Percentiles rank a stretch among this genome's conserved stretches.
These are phyloP conservation scores for Coregonus suidteri DNA, from an alignment of 2,797 vertebrate genomes.

Conservation along the genomic window DNA sequence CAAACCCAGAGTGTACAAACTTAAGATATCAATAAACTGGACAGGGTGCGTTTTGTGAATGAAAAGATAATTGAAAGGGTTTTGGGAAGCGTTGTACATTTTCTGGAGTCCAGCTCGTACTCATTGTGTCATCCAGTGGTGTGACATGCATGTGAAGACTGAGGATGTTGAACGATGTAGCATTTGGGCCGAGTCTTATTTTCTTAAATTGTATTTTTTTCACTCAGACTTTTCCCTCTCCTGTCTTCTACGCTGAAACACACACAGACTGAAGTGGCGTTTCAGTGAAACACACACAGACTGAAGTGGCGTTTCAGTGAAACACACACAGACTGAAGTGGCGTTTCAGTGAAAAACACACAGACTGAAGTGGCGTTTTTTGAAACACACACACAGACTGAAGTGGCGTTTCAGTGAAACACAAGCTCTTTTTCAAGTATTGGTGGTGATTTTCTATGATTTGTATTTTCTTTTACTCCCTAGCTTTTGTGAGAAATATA, in stretches of 20 bases:
- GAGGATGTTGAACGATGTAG: constrained; percentile 28
- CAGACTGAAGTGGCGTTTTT: background rate
- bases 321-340: background rate
- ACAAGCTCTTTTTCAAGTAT: background rate
- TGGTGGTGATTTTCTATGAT: background rate
- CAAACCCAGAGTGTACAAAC: constrained; percentile 39
- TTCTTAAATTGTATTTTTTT: background rate
- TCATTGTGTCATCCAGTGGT: background rate
- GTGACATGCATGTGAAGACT: constrained; percentile 19
- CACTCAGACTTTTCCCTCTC: background rate
- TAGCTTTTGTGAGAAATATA: background rate
- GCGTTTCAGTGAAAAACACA: background rate
- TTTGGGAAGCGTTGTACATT: too few relatives aligned
- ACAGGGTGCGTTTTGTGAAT: background rate
- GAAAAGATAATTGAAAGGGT: background rate
- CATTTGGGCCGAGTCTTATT: constrained; percentile 12
- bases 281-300: background rate
- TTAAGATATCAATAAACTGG: background rate
- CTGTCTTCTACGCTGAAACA: background rate
- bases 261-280: background rate
- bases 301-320: background rate
- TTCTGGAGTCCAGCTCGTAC: background rate
- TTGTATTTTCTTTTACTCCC: background rate
- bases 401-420: background rate
- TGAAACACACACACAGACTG: background rate